A percentile compares a stretch with the other conserved stretches of the same genome.
Conservation (phyloP, 1,140 invertebrate species). For the Heterodera carotae region DNA sequence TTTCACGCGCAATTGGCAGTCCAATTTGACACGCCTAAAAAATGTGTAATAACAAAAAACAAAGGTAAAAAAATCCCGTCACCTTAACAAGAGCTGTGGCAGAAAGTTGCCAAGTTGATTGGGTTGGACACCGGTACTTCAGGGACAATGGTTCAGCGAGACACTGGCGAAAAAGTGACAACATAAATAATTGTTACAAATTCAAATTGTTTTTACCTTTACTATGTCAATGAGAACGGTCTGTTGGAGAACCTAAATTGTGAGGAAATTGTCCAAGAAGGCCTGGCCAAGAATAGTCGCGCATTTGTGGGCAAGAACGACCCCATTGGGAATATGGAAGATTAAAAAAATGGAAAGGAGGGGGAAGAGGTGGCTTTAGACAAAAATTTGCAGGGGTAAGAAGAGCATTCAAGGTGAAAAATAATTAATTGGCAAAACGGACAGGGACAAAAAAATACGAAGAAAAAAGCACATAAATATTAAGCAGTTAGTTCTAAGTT, state of each 20-base stretch:
- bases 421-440: too few relatives aligned
- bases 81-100: slow-evolving; percentile 78
- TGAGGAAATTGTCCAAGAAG: not conserved
- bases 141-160: slow-evolving; percentile 73
- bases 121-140: slow-evolving; percentile 81
- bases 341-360: not conserved
- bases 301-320: not conserved
- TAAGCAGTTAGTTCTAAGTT: too few relatives aligned
- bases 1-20: slow-evolving; percentile 80
- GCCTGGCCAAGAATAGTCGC: not conserved
- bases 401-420: too few relatives aligned
- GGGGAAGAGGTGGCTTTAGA: too few relatives aligned
- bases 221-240: slow-evolving; percentile 55
- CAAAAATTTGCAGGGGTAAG: too few relatives aligned
- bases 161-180: slow-evolving; percentile 35
- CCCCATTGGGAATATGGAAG: not conserved
- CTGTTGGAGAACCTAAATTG: slow-evolving; percentile 39
- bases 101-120: slow-evolving; percentile 82
- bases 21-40: slow-evolving; percentile 74
- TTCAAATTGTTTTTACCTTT: slow-evolving; percentile 40
- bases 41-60: not conserved
- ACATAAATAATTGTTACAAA: not conserved
- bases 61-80: not conserved
- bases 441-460: too few relatives aligned
- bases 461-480: too few relatives aligned